Percentiles rank a stretch among this genome's conserved stretches.
phyloP scores from a whole-genome alignment of 30 jellyfish, hydroid and myxozoan species.

The Haliclystus octoradiatus region DNA sequence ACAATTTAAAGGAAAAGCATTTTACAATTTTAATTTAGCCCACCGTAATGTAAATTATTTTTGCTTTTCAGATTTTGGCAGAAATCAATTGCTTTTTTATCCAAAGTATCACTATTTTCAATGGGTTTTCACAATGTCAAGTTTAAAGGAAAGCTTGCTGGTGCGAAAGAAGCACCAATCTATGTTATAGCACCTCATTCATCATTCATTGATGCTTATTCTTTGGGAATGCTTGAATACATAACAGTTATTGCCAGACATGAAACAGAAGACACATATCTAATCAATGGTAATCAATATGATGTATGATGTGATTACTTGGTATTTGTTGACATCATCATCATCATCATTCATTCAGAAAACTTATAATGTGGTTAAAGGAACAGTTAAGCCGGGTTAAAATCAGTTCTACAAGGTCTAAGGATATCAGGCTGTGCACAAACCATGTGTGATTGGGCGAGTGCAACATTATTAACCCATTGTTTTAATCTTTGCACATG shows the following conservation, averaged over 20 bases:
- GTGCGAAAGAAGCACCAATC: conserved; percentile 83
- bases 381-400: too few species aligned
- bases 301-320: not conserved
- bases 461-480: too few species aligned
- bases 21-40: too few species aligned
- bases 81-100: conserved; percentile 17
- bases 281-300: not conserved
- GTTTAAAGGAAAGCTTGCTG: conserved; percentile 67
- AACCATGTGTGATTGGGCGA: too few species aligned
- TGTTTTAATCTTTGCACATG: too few species aligned
- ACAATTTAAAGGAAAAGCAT: too few species aligned
- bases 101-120: conserved; percentile 24
- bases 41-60: too few species aligned
- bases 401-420: too few species aligned
- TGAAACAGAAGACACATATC: not conserved
- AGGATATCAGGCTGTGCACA: too few species aligned
- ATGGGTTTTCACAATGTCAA: conserved; percentile 65
- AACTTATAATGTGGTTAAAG: too few species aligned
- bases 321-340: too few species aligned
- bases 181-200: conserved; percentile 84
- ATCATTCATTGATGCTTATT: conserved; percentile 58
- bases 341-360: too few species aligned
- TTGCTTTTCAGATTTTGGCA: conserved; percentile 57
- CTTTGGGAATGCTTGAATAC: not conserved
- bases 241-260: not conserved